phyloP scores from a whole-genome alignment of 2,888 invertebrate genomes.

The Drosophila mercatorum region DNA sequence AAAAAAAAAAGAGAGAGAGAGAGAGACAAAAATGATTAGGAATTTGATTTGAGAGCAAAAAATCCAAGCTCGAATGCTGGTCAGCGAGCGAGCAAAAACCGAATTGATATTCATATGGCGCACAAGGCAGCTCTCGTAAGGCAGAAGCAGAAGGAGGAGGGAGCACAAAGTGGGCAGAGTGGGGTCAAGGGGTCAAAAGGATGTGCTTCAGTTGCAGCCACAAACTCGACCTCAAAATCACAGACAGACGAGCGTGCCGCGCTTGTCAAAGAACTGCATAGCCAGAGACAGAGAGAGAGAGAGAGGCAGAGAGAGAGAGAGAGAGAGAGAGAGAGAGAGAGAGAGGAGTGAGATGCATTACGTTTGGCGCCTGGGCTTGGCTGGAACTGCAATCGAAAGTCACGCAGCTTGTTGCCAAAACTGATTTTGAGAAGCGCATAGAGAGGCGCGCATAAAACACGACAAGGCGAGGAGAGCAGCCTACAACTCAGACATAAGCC shows the following conservation, averaged over 20 bases:
- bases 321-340: background rate
- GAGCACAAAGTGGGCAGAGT: background rate
- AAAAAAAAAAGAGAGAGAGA: background rate
- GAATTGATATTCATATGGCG: constrained; percentile 55
- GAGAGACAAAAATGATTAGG: background rate
- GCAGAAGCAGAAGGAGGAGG: background rate
- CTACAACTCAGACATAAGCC: constrained; percentile 12
- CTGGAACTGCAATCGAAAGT: constrained; percentile 35
- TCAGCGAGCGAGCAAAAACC: constrained; percentile 3
- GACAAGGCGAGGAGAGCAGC: background rate
- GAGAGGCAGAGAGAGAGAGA: background rate
- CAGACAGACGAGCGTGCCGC: constrained; percentile 50
- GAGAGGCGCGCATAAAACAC: background rate
- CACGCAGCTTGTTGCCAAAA: constrained; percentile 41
- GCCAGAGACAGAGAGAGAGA: background rate
- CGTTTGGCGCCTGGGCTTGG: background rate
- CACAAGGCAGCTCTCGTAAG: constrained; percentile 34
- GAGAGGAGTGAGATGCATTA: background rate
- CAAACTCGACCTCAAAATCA: constrained; percentile 59
- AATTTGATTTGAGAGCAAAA: constrained; percentile 22
- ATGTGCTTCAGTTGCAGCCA: constrained; percentile 38
- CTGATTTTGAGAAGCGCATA: constrained; percentile 20
- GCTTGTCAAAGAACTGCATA: constrained; percentile 31
- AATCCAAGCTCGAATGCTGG: background rate
- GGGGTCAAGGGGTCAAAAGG: constrained; percentile 5